phyloP scores from a whole-genome alignment of 2,797 vertebrate genomes.

The Benthosema pterotum region DNA sequence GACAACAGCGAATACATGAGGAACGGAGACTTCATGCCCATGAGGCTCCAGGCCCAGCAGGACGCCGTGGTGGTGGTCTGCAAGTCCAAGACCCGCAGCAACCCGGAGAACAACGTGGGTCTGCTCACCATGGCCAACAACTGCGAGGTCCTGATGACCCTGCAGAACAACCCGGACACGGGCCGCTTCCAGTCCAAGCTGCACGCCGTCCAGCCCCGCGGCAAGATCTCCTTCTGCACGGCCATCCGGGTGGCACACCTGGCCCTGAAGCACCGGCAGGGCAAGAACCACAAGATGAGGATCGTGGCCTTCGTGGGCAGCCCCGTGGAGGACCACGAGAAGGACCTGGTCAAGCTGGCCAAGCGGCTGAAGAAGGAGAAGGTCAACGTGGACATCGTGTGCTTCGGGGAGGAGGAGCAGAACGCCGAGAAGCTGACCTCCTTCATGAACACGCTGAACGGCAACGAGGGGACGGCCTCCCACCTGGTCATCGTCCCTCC shows the following conservation, averaged over 20 bases:
- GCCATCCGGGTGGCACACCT: slow-evolving; percentile 95
- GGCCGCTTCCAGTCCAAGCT: slow-evolving; percentile 95
- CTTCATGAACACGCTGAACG: slow-evolving; percentile 94
- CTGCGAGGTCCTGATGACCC: slow-evolving; percentile 93
- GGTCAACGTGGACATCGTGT: slow-evolving; percentile 93
- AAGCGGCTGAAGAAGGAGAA: slow-evolving; percentile 96
- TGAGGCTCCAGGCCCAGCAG: slow-evolving; percentile 93
- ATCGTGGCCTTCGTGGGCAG: slow-evolving; percentile 96
- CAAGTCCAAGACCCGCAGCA: slow-evolving; percentile 94
- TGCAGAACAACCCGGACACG: slow-evolving; percentile 86
- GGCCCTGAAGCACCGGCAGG: slow-evolving; percentile 93
- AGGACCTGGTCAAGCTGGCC: slow-evolving; percentile 93
- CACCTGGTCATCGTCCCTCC: slow-evolving; percentile 95
- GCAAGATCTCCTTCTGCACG: slow-evolving; percentile 93
- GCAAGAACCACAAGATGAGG: slow-evolving; percentile 97
- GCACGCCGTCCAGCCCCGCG: slow-evolving; percentile 91
- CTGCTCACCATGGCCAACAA: slow-evolving; percentile 96
- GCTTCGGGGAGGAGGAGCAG: slow-evolving; percentile 93
- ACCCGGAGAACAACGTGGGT: slow-evolving; percentile 95
- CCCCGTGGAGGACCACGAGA: slow-evolving; percentile 92
- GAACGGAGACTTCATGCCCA: slow-evolving; percentile 94
- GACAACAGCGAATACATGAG: slow-evolving; percentile 98
- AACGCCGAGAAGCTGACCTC: slow-evolving; percentile 95
- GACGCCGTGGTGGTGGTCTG: slow-evolving; percentile 97
- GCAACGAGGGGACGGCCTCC: slow-evolving; percentile 92